Evolutionary conservation across 2,888 invertebrate species (phyloP).

Genomic region (Uloborus plumipes): DNA sequence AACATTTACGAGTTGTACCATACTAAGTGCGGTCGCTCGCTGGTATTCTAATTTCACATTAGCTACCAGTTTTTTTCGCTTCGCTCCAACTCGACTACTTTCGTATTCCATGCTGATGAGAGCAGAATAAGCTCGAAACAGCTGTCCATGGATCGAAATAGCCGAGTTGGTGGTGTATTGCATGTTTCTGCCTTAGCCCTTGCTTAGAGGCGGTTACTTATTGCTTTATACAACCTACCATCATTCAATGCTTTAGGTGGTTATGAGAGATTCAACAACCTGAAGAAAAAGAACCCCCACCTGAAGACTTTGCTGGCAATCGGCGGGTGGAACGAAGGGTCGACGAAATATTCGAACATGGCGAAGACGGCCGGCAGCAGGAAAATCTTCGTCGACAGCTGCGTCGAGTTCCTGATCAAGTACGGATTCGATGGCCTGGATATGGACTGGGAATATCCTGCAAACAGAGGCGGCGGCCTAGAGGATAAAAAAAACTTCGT

Average conservation of each 20-base stretch:
- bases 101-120: too few relatives aligned
- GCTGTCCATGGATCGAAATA: too few relatives aligned
- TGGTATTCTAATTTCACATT: too few relatives aligned
- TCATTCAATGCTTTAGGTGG: constrained; percentile 40
- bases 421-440: constrained; percentile 66
- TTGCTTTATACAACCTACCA: too few relatives aligned
- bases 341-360: constrained; percentile 69
- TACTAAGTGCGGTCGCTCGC: too few relatives aligned
- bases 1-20: too few relatives aligned
- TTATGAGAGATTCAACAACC: constrained; percentile 63
- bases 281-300: constrained; percentile 60
- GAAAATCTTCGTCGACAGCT: constrained; percentile 77
- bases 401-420: constrained; percentile 77
- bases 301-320: constrained; percentile 71
- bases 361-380: constrained; percentile 70
- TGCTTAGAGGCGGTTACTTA: too few relatives aligned
- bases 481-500: constrained; percentile 65
- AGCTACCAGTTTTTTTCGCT: too few relatives aligned
- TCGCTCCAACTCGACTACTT: too few relatives aligned
- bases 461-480: constrained; percentile 52
- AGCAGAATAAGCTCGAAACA: too few relatives aligned
- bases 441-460: constrained; percentile 75
- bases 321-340: constrained; percentile 77
- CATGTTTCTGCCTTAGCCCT: too few relatives aligned
- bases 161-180: too few relatives aligned